Base-by-base conservation (phyloP, 2,797 vertebrate species). In the Danio kyathit region DNA sequence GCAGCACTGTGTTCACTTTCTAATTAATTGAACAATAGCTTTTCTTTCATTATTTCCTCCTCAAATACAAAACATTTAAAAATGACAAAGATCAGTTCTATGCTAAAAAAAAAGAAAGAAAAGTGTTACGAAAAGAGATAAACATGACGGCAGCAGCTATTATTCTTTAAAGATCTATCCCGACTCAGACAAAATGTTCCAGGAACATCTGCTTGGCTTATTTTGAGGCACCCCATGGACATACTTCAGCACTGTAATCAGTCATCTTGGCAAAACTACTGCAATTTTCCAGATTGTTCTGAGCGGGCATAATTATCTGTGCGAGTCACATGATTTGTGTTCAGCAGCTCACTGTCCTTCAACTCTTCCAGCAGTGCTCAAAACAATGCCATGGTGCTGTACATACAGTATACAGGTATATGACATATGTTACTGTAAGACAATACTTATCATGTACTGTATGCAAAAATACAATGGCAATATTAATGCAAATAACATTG, bases 191-290 rank as follows among this genome's bases (percentile, higher is more conserved):
- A 71, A 71, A 79, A 67, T 59, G 78, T 67, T 48, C 21, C 65
- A 38, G 65, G 8, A 76, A 76, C 49, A 83, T 82, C 81, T 82
- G 69, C 76, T 74, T 65, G 59, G 48, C 79, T 87, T 74, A 82
- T 80, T 85, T 77, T 80, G 21, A 82, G 69, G 82, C 69, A 78
- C 67, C 79, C 75, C 59, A 59, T 43, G 78, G 82, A 80, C 74
- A 80, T 73, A 64, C 79, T 82, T 80, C 72, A 84, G 73, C 61
- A 84, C 73, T 79, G 69, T 82, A 87, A 82, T 85, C 86, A 85
- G 82, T 85, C 82, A 79, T 83, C 83, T 74, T 81, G 80, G 71
- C 73, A 82, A 85, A 87, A 80, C 80, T 78, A 80, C 73, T 63
- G 54, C 76, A 84, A 82, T 85, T 85, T 85, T 63, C 64, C 61